A percentile compares a stretch with the other conserved stretches of the same genome.
These are phyloP conservation scores for Nomia melanderi DNA, from an alignment of 1,140 invertebrate species.

Conservation along the genomic window DNA sequence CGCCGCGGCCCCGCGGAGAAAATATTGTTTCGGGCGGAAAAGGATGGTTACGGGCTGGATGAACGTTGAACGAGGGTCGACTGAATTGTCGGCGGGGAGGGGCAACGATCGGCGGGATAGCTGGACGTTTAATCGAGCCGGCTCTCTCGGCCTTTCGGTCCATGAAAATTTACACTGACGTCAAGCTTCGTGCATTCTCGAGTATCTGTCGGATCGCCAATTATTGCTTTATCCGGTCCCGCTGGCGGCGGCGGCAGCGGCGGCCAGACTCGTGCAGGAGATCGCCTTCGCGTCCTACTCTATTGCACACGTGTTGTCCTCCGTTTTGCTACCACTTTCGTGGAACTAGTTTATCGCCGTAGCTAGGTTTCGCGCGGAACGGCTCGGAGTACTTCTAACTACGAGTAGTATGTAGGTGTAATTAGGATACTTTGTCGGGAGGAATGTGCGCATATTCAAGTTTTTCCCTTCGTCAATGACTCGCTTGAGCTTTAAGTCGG, in stretches of 20 bases:
- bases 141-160: neutral
- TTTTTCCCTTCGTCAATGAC: no score
- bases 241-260: neutral
- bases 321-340: no score
- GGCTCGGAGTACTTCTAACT: no score
- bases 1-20: neutral
- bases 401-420: no score
- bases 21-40: neutral
- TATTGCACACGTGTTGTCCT: no score
- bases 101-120: neutral
- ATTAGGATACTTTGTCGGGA: no score
- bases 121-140: neutral
- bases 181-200: conserved; percentile 28
- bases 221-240: conserved; percentile 69
- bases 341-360: no score
- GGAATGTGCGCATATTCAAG: no score
- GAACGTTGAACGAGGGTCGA: neutral
- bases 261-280: no score
- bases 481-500: no score
- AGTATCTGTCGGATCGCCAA: conserved; percentile 59
- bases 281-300: conserved; percentile 22
- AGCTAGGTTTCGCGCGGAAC: no score
- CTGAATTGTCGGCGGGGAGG: neutral
- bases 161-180: conserved; percentile 29
- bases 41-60: neutral